Percentiles rank a stretch among this genome's conserved stretches.
phyloP scores from a whole-genome alignment of 2,888 invertebrate genomes.

The Conistra vaccinii region DNA sequence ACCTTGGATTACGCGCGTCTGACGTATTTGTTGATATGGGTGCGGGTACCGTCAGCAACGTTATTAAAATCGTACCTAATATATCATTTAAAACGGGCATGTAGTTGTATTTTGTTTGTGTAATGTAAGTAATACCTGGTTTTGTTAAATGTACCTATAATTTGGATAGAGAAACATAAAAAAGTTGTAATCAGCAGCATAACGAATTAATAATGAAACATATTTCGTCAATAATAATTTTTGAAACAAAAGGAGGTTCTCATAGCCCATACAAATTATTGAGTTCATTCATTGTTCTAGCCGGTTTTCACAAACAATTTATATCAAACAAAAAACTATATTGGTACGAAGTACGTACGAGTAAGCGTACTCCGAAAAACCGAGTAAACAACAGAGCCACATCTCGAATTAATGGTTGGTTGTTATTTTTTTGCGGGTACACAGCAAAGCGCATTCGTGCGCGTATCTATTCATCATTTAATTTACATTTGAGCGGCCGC shows the following conservation, averaged over 20 bases:
- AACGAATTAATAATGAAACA: background rate
- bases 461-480: conserved; percentile 88
- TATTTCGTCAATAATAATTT: background rate
- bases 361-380: conserved; percentile 57
- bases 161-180: background rate
- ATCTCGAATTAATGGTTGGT: conserved; percentile 80
- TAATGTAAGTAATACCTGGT: background rate
- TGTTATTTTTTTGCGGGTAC: conserved; percentile 77
- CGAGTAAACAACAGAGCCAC: conserved; percentile 67
- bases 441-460: conserved; percentile 81
- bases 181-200: background rate
- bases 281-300: conserved; percentile 1
- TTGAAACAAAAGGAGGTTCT: background rate
- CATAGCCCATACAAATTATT: background rate
- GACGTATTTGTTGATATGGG: conserved; percentile 80
- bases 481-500: conserved; percentile 86
- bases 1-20: conserved; percentile 74
- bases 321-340: conserved; percentile 52
- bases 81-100: conserved; percentile 55
- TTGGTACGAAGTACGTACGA: too few species aligned
- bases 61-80: conserved; percentile 60
- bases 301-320: conserved; percentile 43
- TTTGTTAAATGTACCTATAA: background rate
- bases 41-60: conserved; percentile 68
- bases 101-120: conserved; percentile 18